Base-by-base conservation (phyloP, 2,113 vertebrate genomes). In the Phodopus roborovskii region DNA sequence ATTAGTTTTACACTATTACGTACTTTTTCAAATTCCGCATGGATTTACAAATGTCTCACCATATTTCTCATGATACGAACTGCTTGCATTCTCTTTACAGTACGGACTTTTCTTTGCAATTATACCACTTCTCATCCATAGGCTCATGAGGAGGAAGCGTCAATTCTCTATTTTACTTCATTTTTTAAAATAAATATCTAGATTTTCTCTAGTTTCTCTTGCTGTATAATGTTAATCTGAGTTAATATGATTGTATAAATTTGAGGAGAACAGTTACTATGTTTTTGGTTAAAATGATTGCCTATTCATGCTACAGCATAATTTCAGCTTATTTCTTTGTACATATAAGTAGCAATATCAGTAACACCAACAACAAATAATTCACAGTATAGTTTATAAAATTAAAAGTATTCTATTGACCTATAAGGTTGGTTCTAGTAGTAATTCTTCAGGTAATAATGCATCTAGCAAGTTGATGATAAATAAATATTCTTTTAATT, bases 351-450 rank as follows among this genome's bases (percentile, higher is more conserved):
- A 42, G 13, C 3, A 28, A 24, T 7, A 83, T 7, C 58, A 17
- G 42, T 58, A n/a, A n/a, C 20, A 81, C 20, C 53, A 84, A 28
- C 39, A 64, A 45, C 39, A 64, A 84, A 84, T 68, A 94, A 3
- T 30, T 78, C 20, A 64, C 36, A 28, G 5, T 53, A 53, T 58
- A 28, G 39, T 58, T 93, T 81, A 53, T 91, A 89, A 81, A 66
- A 48, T 64, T 26, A 84, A 86, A 91, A 19, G 53, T n/a, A 86
- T 36, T 33, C 50, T 58, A 64, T 45, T 94, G 64, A 42, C 19
- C 93, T 36, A 91, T 30, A 94, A 93, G 26, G 92, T 93, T 71
- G 33, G 75, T 91, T 88, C 16, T 91, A 70, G 11, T 88, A 20
- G 2, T 30, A 96, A 79, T 64, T 84, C 26, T 84, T 64, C n/a